phyloP scores from a whole-genome alignment of 2,113 vertebrate species.

The Dissostichus mawsoni region DNA sequence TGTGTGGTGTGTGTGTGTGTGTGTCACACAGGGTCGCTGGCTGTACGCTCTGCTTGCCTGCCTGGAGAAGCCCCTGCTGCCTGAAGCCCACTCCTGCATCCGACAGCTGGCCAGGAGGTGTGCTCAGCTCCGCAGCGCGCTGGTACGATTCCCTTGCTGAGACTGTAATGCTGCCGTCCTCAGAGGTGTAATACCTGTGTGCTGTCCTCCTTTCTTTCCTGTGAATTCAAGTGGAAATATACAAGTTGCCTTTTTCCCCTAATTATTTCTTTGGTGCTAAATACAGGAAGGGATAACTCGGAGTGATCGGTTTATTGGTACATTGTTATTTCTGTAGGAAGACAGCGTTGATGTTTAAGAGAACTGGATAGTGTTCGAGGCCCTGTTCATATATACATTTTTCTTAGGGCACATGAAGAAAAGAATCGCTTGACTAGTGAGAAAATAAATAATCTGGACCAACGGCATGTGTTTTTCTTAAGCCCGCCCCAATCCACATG shows the following conservation, averaged over 20 bases:
- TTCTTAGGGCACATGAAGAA: too few species aligned
- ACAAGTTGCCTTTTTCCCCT: neutral
- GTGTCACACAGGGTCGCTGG: conserved; percentile 89
- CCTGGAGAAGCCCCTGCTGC: conserved; percentile 95
- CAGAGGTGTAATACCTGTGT: neutral
- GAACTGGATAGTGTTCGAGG: too few species aligned
- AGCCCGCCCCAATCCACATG: too few species aligned
- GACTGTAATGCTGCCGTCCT: too few species aligned
- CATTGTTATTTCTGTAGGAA: neutral
- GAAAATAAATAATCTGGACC: too few species aligned
- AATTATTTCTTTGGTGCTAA: neutral
- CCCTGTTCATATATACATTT: too few species aligned
- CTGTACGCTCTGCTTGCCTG: conserved; percentile 93
- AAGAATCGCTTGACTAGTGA: too few species aligned
- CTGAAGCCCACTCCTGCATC: conserved; percentile 96
- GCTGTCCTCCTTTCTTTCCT: neutral
- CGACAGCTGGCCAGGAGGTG: conserved; percentile 94
- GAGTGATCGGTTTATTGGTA: neutral
- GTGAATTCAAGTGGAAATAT: neutral
- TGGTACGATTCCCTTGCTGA: conserved; percentile 80
- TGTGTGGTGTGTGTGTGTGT: too few species aligned
- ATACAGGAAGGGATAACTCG: too few species aligned
- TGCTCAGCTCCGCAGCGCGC: conserved; percentile 88
- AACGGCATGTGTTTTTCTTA: too few species aligned
- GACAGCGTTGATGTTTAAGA: too few species aligned